These are phyloP conservation scores for Micropoecilia bifurca DNA, from an alignment of 2,797 vertebrate species.

Conservation along the genomic window DNA sequence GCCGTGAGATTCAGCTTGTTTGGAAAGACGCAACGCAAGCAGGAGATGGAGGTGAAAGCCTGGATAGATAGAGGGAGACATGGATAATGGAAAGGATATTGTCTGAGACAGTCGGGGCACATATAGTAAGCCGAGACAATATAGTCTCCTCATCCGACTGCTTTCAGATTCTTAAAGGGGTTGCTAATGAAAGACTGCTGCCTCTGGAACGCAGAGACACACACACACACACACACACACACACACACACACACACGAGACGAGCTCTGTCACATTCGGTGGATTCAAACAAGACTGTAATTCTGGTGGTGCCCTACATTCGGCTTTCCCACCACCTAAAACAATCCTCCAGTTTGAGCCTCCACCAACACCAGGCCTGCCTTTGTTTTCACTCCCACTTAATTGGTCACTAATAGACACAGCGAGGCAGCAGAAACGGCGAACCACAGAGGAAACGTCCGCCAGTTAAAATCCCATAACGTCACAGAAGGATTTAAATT, in stretches of 20 bases:
- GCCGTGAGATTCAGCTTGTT: slow-evolving; percentile 12
- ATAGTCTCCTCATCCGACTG: slow-evolving; percentile 57
- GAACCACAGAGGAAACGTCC: background rate
- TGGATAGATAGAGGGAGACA: slow-evolving; percentile 44
- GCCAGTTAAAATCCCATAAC: background rate
- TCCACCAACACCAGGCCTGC: background rate
- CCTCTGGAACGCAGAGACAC: slow-evolving; percentile 51
- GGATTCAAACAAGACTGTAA: slow-evolving; percentile 48
- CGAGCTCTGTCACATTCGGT: slow-evolving; percentile 46
- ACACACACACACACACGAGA: slow-evolving; percentile 32
- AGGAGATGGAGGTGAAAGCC: slow-evolving; percentile 17
- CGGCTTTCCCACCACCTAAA: slow-evolving; percentile 13
- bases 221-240: background rate
- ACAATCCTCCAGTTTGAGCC: slow-evolving; percentile 1
- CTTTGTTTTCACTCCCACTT: background rate
- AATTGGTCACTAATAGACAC: background rate
- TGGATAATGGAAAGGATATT: slow-evolving; percentile 43
- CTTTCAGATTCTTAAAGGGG: slow-evolving; percentile 62
- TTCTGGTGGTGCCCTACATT: slow-evolving; percentile 27
- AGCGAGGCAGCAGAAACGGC: background rate
- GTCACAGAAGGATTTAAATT: background rate
- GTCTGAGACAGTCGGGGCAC: slow-evolving; percentile 47
- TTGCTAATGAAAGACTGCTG: slow-evolving; percentile 54
- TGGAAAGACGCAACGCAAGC: background rate
- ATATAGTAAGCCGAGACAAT: slow-evolving; percentile 50